Conservation (phyloP, 2,888 invertebrate genomes). For the Palloptera scutellata region DNA sequence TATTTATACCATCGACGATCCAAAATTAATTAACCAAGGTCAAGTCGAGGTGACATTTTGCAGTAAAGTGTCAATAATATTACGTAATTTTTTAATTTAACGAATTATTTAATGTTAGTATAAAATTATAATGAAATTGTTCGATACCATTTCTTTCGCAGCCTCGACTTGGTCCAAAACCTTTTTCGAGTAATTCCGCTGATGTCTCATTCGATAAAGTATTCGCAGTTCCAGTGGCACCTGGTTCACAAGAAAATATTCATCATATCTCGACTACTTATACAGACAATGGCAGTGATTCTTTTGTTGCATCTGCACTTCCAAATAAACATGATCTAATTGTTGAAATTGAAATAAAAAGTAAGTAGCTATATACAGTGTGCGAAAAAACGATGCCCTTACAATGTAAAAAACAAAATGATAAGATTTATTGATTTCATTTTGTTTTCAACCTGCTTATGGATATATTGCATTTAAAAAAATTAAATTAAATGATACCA, state of each 20-base stretch:
- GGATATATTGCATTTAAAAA: no score
- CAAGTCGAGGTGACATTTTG: no score
- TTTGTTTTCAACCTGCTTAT: no score
- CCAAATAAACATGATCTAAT: slow-evolving; percentile 57
- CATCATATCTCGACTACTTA: slow-evolving; percentile 38
- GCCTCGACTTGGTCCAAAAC: slow-evolving; percentile 87
- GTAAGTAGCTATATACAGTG: slow-evolving; percentile 60
- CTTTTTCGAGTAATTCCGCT: slow-evolving; percentile 81
- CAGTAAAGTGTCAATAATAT: neutral
- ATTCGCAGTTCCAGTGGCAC: slow-evolving; percentile 80
- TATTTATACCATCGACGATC: no score
- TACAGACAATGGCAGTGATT: slow-evolving; percentile 37
- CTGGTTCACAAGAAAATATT: slow-evolving; percentile 65
- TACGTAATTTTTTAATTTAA: slow-evolving; percentile 8
- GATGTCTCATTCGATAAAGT: slow-evolving; percentile 84
- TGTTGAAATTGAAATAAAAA: slow-evolving; percentile 66
- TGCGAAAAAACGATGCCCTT: no score
- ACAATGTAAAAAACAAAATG: no score
- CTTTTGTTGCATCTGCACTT: slow-evolving; percentile 39
- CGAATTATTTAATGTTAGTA: neutral
- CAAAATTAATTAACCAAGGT: no score
- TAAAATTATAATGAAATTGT: slow-evolving; percentile 10
- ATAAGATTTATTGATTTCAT: no score
- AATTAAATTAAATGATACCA: no score
- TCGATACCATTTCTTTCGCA: slow-evolving; percentile 59